Evolutionary conservation across 2,797 vertebrate species (phyloP).

Genomic region (Chelonia mydas): DNA sequence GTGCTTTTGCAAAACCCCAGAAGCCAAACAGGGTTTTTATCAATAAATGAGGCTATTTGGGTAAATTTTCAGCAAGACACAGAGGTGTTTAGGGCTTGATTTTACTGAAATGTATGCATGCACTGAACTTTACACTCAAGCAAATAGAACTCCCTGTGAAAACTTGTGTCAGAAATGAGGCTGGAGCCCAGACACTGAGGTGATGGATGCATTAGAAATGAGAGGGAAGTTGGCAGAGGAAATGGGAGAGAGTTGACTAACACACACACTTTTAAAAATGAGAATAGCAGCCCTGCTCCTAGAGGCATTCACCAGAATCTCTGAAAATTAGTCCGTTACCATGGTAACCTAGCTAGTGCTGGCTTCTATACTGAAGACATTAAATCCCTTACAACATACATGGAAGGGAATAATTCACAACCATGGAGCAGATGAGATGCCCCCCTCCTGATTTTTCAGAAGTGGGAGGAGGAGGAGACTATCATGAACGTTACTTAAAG

Average conservation of each 20-base stretch:
- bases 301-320: slow-evolving; percentile 58
- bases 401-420: slow-evolving; percentile 48
- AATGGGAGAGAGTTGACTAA: slow-evolving; percentile 45
- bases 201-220: slow-evolving; percentile 17
- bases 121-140: background rate
- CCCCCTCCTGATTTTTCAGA: background rate
- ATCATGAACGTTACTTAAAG: background rate
- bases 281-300: slow-evolving; percentile 60
- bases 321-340: slow-evolving; percentile 72
- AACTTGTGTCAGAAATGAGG: background rate
- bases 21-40: fast-evolving
- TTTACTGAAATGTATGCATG: background rate
- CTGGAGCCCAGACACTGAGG: background rate
- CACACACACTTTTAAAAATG: slow-evolving; percentile 36
- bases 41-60: background rate
- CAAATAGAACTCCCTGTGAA: background rate
- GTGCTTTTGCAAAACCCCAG: background rate
- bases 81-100: background rate
- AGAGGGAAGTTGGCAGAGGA: background rate
- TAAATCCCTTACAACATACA: slow-evolving; percentile 58
- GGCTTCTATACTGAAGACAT: slow-evolving; percentile 52
- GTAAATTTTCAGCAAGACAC: fast-evolving
- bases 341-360: slow-evolving; percentile 72
- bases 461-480: background rate
- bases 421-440: background rate